A percentile compares a stretch with the other conserved stretches of the same genome.
phyloP scores from a whole-genome alignment of 2,113 vertebrate genomes.

The Mobula birostris region DNA sequence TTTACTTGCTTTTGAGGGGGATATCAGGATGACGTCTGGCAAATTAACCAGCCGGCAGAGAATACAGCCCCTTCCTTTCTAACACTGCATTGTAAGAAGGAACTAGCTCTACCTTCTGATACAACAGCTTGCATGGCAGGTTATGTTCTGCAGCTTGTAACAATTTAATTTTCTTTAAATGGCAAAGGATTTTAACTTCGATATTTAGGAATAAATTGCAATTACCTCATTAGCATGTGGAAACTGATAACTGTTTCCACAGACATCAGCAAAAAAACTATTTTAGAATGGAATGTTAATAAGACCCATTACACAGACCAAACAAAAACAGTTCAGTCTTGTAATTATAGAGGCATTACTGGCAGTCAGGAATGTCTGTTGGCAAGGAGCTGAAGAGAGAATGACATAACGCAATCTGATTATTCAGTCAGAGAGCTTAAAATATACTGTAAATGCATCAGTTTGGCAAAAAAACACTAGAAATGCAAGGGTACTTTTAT shows the following conservation, averaged over 20 bases:
- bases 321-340: neutral
- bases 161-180: neutral
- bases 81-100: neutral
- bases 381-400: neutral
- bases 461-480: too few species aligned
- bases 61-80: neutral
- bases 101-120: neutral
- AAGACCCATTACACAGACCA: neutral
- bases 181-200: neutral
- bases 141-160: neutral
- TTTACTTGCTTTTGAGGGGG: too few species aligned
- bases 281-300: neutral
- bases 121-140: too few species aligned
- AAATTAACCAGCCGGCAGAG: neutral
- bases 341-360: neutral
- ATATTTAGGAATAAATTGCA: neutral
- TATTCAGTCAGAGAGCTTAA: too few species aligned
- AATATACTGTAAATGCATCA: neutral
- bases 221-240: neutral
- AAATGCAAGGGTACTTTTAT: too few species aligned
- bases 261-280: neutral
- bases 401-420: neutral
- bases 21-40: neutral
- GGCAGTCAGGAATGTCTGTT: too few species aligned
- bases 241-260: neutral